Base-by-base conservation (phyloP, 2,888 invertebrate species). In the Diadromus collaris region DNA sequence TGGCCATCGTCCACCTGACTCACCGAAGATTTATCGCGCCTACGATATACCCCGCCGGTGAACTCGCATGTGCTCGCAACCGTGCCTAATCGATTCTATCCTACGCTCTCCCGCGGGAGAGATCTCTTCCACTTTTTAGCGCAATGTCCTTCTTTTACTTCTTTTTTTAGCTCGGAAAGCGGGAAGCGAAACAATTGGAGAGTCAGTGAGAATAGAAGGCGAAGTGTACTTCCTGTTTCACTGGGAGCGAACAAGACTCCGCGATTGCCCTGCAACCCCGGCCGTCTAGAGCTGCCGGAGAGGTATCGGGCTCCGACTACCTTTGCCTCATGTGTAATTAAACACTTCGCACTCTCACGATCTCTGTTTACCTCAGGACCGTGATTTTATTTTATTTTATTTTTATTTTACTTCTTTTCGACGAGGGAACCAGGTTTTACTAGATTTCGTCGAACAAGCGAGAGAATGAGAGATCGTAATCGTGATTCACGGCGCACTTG, bases 1-100 rank as follows among this genome's bases (percentile, higher is more conserved):
- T 90, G 89, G 88, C 88, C 89, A 89, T 89, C 89, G 89, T 89
- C 89, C 89, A 89, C 89, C 89, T 89, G 89, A 89, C 89, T 88
- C 85, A 70, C 64, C 44, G 44, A 83, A 89, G 89, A 89, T 89
- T 89, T 89, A 90, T 89, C 87, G 89, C 85, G 86, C 85, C 84
- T 87, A 85, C 86, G 87, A 85, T 67, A 72, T 72, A 54, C 68
- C 64, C 64, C 76, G 58, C 34, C 44, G 78, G 46, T 81, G 79
- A 79, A 82, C 81, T 79, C 80, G 61, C 78, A 72, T 75, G 69
- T 60, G 58, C 69, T 56, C 51, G 54, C 56, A 74, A 63, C 81
- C 81, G 73, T 83, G 76, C 76, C 83, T 83, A 83, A 83, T 83
- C 81, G 75, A 56, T 48, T 63, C 51, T 73, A 72, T 75, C 54